These are phyloP conservation scores for Podarcis raffonei DNA, from an alignment of 2,113 vertebrate species.

Conservation along the genomic window DNA sequence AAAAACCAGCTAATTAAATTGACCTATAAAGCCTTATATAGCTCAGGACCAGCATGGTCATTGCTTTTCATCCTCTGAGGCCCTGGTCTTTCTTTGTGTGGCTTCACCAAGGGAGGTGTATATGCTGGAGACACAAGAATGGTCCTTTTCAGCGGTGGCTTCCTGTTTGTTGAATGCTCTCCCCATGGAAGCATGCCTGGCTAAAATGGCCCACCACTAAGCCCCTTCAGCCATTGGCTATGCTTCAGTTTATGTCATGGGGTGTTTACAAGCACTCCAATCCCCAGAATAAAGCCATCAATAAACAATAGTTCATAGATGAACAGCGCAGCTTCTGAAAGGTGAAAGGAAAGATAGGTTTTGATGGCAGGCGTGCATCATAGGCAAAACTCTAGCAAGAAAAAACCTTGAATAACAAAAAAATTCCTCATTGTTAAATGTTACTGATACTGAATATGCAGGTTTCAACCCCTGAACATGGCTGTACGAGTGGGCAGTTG, in stretches of 20 bases:
- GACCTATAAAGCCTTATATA: too few species aligned
- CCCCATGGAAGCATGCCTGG: background rate
- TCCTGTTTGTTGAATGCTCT: too few species aligned
- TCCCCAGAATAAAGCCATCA: background rate
- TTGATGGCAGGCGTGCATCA: background rate
- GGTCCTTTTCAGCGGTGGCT: background rate
- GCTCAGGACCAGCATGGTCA: background rate
- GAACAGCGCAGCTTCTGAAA: background rate
- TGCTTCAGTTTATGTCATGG: background rate
- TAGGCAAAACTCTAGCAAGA: background rate
- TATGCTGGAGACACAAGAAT: background rate
- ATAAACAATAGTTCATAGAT: background rate
- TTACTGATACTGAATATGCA: slow-evolving; percentile 21
- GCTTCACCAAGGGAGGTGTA: too few species aligned
- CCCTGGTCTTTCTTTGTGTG: background rate
- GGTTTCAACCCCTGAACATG: slow-evolving; percentile 42
- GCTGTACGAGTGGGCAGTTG: slow-evolving; percentile 29
- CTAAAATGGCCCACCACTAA: background rate
- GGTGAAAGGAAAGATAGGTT: background rate
- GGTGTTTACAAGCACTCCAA: background rate
- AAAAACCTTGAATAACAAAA: background rate
- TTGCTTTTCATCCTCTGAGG: background rate
- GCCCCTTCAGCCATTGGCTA: background rate
- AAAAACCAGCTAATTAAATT: background rate
- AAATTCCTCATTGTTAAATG: slow-evolving; percentile 5